Evolutionary conservation across 2,797 vertebrate genomes (phyloP).

Genomic region (Hypotaenidia philippensis): DNA sequence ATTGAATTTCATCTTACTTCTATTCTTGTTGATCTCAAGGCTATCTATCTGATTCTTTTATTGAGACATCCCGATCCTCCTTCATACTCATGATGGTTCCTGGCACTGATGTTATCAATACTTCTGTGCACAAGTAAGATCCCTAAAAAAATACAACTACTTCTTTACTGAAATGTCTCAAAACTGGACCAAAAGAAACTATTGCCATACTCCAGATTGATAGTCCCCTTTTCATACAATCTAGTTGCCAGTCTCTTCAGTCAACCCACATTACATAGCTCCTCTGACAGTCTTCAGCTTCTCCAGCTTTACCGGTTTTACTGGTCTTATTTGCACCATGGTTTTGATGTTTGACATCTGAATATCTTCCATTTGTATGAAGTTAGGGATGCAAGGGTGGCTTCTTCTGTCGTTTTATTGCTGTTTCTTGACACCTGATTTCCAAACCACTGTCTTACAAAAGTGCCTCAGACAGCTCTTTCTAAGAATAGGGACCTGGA

Average conservation of each 20-base stretch:
- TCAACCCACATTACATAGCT: neutral
- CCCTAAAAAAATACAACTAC: neutral
- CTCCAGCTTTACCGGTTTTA: conserved; percentile 12
- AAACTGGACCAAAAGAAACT: neutral
- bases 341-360: neutral
- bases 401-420: neutral
- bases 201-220: neutral
- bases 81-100: neutral
- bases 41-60: conserved; percentile 36
- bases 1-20: conserved; percentile 66
- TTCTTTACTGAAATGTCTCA: neutral
- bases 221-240: neutral
- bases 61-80: neutral
- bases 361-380: neutral
- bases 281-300: neutral
- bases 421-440: neutral
- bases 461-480: neutral
- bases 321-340: neutral
- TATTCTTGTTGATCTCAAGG: conserved; percentile 52
- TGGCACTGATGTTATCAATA: neutral
- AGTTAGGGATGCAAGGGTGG: neutral
- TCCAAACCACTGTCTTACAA: neutral
- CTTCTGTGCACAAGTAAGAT: neutral
- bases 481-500: neutral
- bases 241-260: neutral